A percentile compares a stretch with the other conserved stretches of the same genome.
phyloP scores from a whole-genome alignment of 2,888 invertebrate species.

The Tridacna gigas region DNA sequence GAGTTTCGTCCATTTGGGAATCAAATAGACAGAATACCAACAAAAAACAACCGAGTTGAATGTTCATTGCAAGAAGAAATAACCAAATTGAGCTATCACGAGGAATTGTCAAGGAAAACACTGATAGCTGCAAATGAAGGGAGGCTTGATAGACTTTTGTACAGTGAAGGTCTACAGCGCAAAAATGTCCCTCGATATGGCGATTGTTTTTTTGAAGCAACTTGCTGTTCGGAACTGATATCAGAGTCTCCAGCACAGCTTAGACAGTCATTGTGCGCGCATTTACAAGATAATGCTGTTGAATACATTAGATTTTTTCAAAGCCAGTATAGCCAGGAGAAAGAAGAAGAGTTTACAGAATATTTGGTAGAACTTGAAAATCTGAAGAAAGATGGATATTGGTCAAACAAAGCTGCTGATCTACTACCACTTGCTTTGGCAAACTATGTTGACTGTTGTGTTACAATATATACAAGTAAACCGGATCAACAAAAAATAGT shows the following conservation, averaged over 20 bases:
- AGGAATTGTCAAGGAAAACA: too few species aligned
- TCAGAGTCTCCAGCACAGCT: neutral
- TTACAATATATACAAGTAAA: slow-evolving; percentile 23
- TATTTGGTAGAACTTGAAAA: slow-evolving; percentile 17
- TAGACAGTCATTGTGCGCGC: neutral
- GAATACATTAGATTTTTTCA: slow-evolving; percentile 25
- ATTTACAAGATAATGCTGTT: slow-evolving; percentile 10
- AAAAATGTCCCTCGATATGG: slow-evolving; percentile 11
- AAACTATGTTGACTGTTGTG: neutral
- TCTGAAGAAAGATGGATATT: slow-evolving; percentile 23
- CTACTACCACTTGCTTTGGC: slow-evolving; percentile 29
- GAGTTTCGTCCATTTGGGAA: too few species aligned
- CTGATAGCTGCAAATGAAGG: too few species aligned
- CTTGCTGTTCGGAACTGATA: neutral
- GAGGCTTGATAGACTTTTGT: too few species aligned
- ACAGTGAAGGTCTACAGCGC: neutral
- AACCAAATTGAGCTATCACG: too few species aligned
- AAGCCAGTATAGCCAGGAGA: slow-evolving; percentile 7
- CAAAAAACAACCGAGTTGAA: too few species aligned
- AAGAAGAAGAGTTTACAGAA: slow-evolving; percentile 14
- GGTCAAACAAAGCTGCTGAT: slow-evolving; percentile 27
- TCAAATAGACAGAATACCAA: too few species aligned
- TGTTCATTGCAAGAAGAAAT: too few species aligned
- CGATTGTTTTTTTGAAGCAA: slow-evolving; percentile 22
- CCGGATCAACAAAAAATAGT: too few species aligned